Base-by-base conservation (phyloP, 2,797 vertebrate species). In the Carduelis carduelis region DNA sequence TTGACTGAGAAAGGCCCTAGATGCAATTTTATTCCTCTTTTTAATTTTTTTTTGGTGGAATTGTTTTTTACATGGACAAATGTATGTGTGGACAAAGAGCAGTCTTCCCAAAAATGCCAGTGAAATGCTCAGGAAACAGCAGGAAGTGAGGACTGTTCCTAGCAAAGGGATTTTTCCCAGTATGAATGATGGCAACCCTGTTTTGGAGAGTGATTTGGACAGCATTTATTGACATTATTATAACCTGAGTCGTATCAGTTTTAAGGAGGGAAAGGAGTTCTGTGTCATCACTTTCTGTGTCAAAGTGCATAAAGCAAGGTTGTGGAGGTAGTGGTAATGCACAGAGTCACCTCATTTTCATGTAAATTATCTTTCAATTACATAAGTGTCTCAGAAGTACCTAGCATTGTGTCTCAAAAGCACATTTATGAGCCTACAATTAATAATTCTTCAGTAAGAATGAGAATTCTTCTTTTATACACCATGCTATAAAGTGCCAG, bases 111-210 rank as follows among this genome's bases (percentile, higher is more conserved):
- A 76, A 79, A 65, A 55, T 50, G 2, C 14, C 17, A 49, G 19
- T 12, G 19, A 56, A 34, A 24, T 8, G 2, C 22, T 86, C n/a
- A 18, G 5, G 30, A 12, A 87, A 83, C 19, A 92, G 10, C 6
- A 84, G 8, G n/a, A 24, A 21, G 30, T 24, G 8, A 64, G 26
- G 19, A 65, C 22, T 39, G 3, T 35, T 74, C 16, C 27, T 49
- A 52, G 16, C 3, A 35, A 1, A 14, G 8, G 4, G 4, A 86
- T 69, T 69, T 86, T 82, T 75, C 46, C 60, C 34, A 37, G 15
- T 30, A 17, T 27, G 4, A 7, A 1, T 39, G 11, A 43, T 53
- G 6, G 5, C 2, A 7, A 44, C 14, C 15, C 4, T 39, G 6
- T 28, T 86, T 57, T 27, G 24, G 32, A 90, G 17, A 88, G 12